Percentiles rank a stretch among this genome's conserved stretches.
These are phyloP conservation scores for Columbina picui DNA, from an alignment of 2,113 vertebrate genomes.

Conservation along the genomic window DNA sequence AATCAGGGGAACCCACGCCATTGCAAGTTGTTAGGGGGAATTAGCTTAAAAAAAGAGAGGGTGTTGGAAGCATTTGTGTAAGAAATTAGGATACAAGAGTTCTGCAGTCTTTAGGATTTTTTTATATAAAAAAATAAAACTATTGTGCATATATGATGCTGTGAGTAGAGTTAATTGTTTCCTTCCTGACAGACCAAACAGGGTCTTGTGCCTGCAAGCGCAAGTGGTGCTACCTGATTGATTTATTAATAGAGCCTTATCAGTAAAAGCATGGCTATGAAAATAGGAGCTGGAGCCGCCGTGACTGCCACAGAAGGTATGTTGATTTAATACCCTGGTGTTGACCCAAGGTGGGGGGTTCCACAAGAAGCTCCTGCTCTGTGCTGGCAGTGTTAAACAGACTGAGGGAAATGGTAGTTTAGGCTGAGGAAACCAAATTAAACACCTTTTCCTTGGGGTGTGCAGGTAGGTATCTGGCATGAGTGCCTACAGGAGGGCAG, in stretches of 20 bases:
- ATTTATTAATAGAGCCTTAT: not conserved
- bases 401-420: not conserved
- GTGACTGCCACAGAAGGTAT: not conserved
- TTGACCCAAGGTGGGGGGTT: not conserved
- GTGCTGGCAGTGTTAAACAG: fast-evolving
- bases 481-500: not conserved
- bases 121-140: slow-evolving; percentile 75
- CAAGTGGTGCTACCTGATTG: not conserved
- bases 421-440: not conserved
- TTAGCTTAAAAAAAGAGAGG: slow-evolving; percentile 47
- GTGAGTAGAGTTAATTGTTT: not conserved
- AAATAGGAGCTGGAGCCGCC: not conserved
- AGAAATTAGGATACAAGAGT: slow-evolving; percentile 13
- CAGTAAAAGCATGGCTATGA: not conserved
- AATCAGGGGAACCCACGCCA: not conserved
- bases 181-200: not conserved
- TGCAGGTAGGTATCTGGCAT: fast-evolving
- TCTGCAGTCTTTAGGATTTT: slow-evolving; percentile 53
- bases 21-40: slow-evolving; percentile 8
- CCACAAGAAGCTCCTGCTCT: not conserved
- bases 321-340: not conserved
- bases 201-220: not conserved
- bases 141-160: slow-evolving; percentile 57
- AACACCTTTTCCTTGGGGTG: not conserved
- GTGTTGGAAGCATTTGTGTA: slow-evolving; percentile 25